Base-by-base conservation (phyloP, 1,140 invertebrate genomes). In the Trialeurodes vaporariorum region DNA sequence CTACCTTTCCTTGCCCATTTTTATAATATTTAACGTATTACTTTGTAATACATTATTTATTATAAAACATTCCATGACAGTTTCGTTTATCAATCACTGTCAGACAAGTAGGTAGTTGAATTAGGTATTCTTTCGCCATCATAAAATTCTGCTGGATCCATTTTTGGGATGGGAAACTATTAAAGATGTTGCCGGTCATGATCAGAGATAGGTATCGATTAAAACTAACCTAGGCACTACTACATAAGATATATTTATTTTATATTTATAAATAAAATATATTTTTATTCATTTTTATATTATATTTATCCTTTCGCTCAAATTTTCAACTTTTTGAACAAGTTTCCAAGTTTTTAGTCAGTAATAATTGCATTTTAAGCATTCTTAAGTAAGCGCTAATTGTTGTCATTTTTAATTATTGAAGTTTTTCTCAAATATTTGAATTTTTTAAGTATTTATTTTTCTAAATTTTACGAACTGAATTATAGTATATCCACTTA, bases 281-380 rank as follows among this genome's bases (percentile, higher is more conserved):
- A 49, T 49, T 49, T 49, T 49, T 49, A 49, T 49, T 49, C 34
- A 49, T 49, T 49, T 49, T 49, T 49, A 49, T 49, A 49, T 49
- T n/a, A 17, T 49, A 49, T 49, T 49, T 49, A 49, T 49, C 34
- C 34, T 49, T 49, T 49, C 34, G 34, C 34, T 49, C 34, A 49
- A 49, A 49, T 49, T 49, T 49, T 49, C 34, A 49, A 49, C 34
- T 49, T 49, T 49, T 49, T 49, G 34, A 49, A 49, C 34, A 49
- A 49, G 34, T 49, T 49, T 49, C 34, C 34, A 49, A 5, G 34
- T 9, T 49, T 49, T 49, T 49, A 49, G 34, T 49, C 34, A 49
- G 34, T 49, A 49, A 49, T 49, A 9, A 49, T 49, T 49, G 34
- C 34, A 49, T 49, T 49, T 49, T 49, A 49, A 49, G 34, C 34